Conservation (phyloP, 2,888 invertebrate species). For the Euphydryas editha region DNA sequence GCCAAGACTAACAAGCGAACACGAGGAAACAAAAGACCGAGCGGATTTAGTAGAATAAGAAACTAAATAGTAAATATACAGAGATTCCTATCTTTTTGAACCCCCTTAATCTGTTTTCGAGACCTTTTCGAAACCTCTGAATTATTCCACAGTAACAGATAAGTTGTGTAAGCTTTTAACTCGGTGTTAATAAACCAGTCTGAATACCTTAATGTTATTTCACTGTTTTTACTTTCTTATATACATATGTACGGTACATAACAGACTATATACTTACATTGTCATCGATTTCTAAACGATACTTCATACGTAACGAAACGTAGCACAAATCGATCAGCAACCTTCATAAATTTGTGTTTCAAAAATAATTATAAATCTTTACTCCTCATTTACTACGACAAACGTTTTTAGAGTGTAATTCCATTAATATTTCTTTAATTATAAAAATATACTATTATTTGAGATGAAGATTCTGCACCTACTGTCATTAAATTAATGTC, state of each 20-base stretch:
- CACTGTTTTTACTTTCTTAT: neutral
- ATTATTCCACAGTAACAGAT: neutral
- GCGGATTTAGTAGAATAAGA: constrained; percentile 48
- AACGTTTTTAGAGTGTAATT: too few species aligned
- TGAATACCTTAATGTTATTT: neutral
- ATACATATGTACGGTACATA: neutral
- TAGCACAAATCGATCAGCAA: too few species aligned
- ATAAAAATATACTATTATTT: too few species aligned
- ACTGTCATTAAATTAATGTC: too few species aligned
- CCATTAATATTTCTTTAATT: too few species aligned
- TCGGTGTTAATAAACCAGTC: neutral
- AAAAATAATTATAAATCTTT: too few species aligned
- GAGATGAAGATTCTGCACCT: too few species aligned
- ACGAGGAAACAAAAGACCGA: constrained; percentile 50
- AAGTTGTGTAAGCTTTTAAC: neutral
- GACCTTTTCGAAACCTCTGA: neutral
- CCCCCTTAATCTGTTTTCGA: neutral
- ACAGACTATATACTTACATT: neutral
- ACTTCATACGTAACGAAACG: neutral
- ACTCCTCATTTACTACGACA: too few species aligned
- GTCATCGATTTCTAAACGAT: neutral
- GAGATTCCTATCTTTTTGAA: constrained; percentile 33
- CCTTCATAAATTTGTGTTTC: too few species aligned
- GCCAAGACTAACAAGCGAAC: constrained; percentile 56
- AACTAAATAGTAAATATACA: constrained; percentile 40